Conservation (phyloP, 1,140 invertebrate genomes). For the Drosophila pruinosa region DNA sequence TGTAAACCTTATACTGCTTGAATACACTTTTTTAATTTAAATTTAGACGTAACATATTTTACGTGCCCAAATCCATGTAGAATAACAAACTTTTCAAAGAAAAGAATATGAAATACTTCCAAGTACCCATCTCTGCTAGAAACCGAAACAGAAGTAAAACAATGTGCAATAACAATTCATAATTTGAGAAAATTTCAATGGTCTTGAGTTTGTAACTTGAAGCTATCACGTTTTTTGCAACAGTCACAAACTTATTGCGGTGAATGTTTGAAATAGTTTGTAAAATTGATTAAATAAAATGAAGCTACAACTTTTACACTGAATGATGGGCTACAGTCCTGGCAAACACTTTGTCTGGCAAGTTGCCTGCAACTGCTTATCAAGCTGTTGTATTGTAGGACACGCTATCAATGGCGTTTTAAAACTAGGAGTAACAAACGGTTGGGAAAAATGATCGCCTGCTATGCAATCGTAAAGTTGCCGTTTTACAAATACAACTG, state of each 20-base stretch:
- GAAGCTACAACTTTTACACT: conserved; percentile 39
- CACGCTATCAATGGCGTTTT: not conserved
- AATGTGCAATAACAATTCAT: conserved; percentile 1
- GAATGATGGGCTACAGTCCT: not conserved
- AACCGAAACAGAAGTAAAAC: not conserved
- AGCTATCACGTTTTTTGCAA: not conserved
- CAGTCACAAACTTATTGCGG: conserved; percentile 44
- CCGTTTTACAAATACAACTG: conserved; percentile 2
- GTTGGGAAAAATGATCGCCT: conserved; percentile 12
- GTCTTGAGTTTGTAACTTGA: conserved; percentile 3
- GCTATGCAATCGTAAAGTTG: conserved; percentile 34
- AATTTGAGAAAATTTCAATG: not conserved
- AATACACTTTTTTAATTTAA: not conserved
- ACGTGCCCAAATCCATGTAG: not conserved
- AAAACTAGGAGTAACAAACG: conserved; percentile 16
- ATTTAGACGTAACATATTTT: not conserved
- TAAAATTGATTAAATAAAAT: conserved; percentile 50
- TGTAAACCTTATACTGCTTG: not conserved
- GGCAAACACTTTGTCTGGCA: conserved; percentile 30
- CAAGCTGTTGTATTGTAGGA: conserved; percentile 7
- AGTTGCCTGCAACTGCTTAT: conserved; percentile 46
- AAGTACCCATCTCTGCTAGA: not conserved
- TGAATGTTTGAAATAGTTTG: conserved; percentile 46
- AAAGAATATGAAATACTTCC: not conserved
- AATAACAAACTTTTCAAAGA: not conserved